Conservation (phyloP, 2,113 vertebrate species). For the Lycocorax pyrrhopterus region DNA sequence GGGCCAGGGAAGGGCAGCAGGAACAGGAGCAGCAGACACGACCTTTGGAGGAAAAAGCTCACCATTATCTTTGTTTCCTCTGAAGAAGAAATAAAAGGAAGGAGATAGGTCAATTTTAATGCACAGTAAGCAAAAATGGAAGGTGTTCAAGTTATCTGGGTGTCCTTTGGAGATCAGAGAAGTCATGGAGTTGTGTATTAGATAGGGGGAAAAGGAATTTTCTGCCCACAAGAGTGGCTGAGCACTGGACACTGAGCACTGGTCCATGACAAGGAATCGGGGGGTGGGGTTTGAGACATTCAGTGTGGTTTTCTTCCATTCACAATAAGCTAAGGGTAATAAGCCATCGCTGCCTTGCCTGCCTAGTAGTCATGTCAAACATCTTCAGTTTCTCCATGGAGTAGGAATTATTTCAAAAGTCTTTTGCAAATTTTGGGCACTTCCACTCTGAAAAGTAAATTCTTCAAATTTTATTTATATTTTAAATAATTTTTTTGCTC, state of each 20-base stretch:
- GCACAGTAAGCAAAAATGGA: not conserved
- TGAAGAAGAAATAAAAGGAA: not conserved
- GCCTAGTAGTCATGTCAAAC: not conserved
- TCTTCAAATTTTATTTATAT: not conserved
- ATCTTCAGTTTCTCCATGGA: not conserved
- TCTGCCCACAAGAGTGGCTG: accelerated
- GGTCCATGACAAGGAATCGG: not conserved
- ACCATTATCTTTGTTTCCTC: not conserved
- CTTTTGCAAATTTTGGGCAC: not conserved
- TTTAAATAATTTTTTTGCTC: not conserved
- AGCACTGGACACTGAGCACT: not conserved
- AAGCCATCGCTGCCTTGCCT: not conserved
- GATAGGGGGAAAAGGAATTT: not conserved
- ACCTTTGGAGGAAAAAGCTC: not conserved
- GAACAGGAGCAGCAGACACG: accelerated
- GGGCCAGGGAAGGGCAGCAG: not conserved
- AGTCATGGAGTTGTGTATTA: not conserved
- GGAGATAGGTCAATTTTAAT: not conserved
- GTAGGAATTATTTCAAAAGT: not conserved
- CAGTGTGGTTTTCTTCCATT: not conserved
- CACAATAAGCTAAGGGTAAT: not conserved
- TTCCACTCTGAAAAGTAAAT: not conserved
- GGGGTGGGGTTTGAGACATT: not conserved
- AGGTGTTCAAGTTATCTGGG: not conserved
- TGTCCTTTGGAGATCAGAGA: not conserved